Conservation (phyloP, 92 coral and sea anemone species). For the Porites rus region DNA sequence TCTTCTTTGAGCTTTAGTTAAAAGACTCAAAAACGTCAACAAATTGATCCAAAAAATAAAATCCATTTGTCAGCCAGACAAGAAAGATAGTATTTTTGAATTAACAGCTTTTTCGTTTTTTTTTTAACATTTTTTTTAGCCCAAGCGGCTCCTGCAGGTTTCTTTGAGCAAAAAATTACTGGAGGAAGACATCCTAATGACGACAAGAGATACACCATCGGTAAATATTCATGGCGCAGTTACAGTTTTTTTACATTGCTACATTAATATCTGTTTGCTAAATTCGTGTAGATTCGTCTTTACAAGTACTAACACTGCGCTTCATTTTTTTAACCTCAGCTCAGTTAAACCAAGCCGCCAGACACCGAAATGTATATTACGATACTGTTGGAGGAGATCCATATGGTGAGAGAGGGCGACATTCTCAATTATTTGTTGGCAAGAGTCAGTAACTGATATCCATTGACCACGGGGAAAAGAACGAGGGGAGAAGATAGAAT, state of each 20-base stretch:
- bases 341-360: slow-evolving; percentile 88
- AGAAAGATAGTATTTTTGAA: too few relatives aligned
- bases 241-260: too few relatives aligned
- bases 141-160: slow-evolving; percentile 39
- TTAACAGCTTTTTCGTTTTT: too few relatives aligned
- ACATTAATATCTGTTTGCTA: too few relatives aligned
- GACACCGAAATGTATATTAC: slow-evolving; percentile 93
- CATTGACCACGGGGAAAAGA: background rate
- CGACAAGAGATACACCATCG: slow-evolving; percentile 88
- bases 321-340: slow-evolving; percentile 30
- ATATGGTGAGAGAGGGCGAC: slow-evolving; percentile 68
- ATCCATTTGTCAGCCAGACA: too few relatives aligned
- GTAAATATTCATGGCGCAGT: slow-evolving; percentile 29
- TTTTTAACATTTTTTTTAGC: background rate
- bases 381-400: slow-evolving; percentile 93
- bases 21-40: too few relatives aligned
- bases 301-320: too few relatives aligned
- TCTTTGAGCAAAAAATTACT: slow-evolving; percentile 40
- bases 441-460: background rate
- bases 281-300: too few relatives aligned
- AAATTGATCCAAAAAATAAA: too few relatives aligned
- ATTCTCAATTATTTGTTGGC: background rate
- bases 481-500: background rate
- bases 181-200: slow-evolving; percentile 82
- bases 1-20: too few relatives aligned